phyloP scores from a whole-genome alignment of 2,888 invertebrate species.

The Plusia festucae region DNA sequence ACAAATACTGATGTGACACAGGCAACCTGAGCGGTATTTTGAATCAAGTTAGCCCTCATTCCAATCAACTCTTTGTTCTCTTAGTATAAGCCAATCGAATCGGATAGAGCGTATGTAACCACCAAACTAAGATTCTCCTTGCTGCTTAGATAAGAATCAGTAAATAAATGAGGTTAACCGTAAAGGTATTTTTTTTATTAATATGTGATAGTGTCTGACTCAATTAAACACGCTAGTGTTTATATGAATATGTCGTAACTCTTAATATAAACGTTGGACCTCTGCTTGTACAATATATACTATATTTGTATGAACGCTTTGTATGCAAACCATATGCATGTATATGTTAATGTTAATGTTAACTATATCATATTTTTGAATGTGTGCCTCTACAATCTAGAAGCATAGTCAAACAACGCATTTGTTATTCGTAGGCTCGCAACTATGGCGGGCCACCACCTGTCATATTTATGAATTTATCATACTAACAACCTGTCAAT shows the following conservation, averaged over 20 bases:
- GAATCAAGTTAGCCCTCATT: too few relatives aligned
- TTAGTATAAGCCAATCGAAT: not conserved
- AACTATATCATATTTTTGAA: not conserved
- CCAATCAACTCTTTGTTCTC: too few relatives aligned
- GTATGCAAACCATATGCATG: not conserved
- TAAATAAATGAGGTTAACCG: too few relatives aligned
- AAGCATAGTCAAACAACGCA: slow-evolving; percentile 21
- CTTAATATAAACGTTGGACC: not conserved
- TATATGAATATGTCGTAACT: not conserved
- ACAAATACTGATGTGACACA: too few relatives aligned
- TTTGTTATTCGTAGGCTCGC: slow-evolving; percentile 42
- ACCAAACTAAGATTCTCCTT: too few relatives aligned
- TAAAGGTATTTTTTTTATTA: not conserved
- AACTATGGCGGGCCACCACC: slow-evolving; percentile 26
- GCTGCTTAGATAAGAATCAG: too few relatives aligned
- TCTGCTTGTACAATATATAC: not conserved
- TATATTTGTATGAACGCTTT: not conserved
- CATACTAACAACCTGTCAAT: slow-evolving; percentile 35
- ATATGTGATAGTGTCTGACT: not conserved
- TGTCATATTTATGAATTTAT: slow-evolving; percentile 50
- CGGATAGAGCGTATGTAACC: not conserved
- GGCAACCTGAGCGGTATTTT: too few relatives aligned
- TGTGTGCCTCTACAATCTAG: slow-evolving; percentile 22
- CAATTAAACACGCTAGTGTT: not conserved
- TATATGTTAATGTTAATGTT: too few relatives aligned